These are phyloP conservation scores for Vombatus ursinus DNA, from an alignment of 2,113 vertebrate genomes.

Conservation along the genomic window DNA sequence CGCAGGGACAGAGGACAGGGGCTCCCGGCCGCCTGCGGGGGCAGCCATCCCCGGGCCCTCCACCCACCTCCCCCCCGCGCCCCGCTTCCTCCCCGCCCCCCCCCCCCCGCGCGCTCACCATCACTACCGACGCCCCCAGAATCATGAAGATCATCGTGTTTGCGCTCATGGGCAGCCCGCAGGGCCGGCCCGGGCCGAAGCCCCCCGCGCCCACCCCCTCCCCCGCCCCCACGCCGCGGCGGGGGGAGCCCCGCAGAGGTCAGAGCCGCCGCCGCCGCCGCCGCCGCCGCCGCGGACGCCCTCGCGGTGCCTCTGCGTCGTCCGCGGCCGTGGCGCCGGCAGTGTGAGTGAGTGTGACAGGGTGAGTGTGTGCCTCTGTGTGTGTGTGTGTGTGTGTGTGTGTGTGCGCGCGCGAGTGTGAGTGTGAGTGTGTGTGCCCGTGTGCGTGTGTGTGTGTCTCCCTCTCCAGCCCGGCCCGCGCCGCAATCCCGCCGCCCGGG, in stretches of 20 bases:
- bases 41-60: not conserved
- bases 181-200: conserved; percentile 85
- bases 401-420: not conserved
- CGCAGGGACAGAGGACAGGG: not conserved
- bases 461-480: not conserved
- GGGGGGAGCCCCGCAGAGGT: conserved; percentile 71
- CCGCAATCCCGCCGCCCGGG: conserved; percentile 32
- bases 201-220: conserved; percentile 82
- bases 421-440: too few relatives aligned
- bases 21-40: conserved; percentile 58
- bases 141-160: conserved; percentile 99
- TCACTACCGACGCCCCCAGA: conserved; percentile 97
- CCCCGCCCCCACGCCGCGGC: conserved; percentile 76
- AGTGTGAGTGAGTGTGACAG: not conserved
- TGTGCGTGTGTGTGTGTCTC: not conserved
- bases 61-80: conserved; percentile 51
- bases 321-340: not conserved
- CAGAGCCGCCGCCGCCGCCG: conserved; percentile 39
- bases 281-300: conserved; percentile 32
- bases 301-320: not conserved
- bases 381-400: not conserved
- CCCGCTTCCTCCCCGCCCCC: conserved; percentile 45
- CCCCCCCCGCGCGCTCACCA: conserved; percentile 89
- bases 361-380: not conserved
- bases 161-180: conserved; percentile 97